Evolutionary conservation across 2,888 invertebrate species (phyloP).

Genomic region (Didymodactylos carnosus): DNA sequence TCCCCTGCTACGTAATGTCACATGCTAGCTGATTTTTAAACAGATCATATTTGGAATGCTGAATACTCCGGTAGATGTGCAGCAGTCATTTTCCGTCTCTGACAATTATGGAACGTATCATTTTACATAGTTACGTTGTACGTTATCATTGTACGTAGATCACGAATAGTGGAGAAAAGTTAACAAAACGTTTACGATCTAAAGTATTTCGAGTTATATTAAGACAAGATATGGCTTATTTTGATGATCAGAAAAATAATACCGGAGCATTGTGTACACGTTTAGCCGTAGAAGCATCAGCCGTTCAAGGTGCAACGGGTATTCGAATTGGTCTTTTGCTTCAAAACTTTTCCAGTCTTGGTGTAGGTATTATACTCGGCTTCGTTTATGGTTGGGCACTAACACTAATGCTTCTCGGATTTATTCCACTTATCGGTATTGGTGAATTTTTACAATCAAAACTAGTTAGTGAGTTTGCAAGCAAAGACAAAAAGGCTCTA

Average conservation of each 20-base stretch:
- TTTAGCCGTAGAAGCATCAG: constrained; percentile 30
- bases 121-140: too few relatives aligned
- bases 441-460: constrained; percentile 22
- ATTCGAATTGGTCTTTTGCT: constrained; percentile 25
- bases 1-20: too few relatives aligned
- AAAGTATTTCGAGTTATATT: constrained; percentile 34
- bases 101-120: too few relatives aligned
- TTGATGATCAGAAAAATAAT: constrained; percentile 28
- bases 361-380: constrained; percentile 33
- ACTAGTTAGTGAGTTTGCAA: constrained; percentile 4
- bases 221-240: constrained; percentile 32
- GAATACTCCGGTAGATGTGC: too few relatives aligned
- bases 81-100: too few relatives aligned
- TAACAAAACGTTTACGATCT: constrained; percentile 51
- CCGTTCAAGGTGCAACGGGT: constrained; percentile 26
- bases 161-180: constrained; percentile 57
- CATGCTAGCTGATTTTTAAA: too few relatives aligned
- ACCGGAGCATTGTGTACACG: constrained; percentile 29
- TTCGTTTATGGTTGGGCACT: constrained; percentile 37
- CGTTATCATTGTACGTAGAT: too few relatives aligned
- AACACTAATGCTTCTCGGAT: constrained; percentile 32
- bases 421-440: constrained; percentile 33
- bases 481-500: not conserved
- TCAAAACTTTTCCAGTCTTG: constrained; percentile 28
- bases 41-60: too few relatives aligned